phyloP scores from a whole-genome alignment of 2,113 vertebrate species.

The Thamnaconus septentrionalis region DNA sequence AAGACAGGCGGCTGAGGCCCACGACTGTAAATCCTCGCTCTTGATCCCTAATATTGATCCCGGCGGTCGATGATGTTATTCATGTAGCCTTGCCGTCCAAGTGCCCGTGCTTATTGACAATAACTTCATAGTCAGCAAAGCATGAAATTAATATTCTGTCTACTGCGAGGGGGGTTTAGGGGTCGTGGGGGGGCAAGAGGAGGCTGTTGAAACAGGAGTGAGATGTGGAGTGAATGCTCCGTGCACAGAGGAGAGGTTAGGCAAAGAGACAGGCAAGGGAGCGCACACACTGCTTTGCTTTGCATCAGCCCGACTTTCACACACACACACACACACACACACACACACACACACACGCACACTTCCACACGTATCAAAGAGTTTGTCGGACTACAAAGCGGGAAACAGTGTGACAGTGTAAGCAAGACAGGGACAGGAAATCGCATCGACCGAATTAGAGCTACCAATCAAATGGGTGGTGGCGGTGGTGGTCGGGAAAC shows the following conservation, averaged over 20 bases:
- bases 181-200: neutral
- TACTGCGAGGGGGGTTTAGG: slow-evolving; percentile 30
- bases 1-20: slow-evolving; percentile 14
- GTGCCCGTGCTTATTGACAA: slow-evolving; percentile 48
- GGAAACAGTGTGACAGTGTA: slow-evolving; percentile 38
- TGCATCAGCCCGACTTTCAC: slow-evolving; percentile 23
- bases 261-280: slow-evolving; percentile 33
- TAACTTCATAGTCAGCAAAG: slow-evolving; percentile 67
- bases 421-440: slow-evolving; percentile 45
- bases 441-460: slow-evolving; percentile 54
- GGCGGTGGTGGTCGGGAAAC: neutral
- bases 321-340: slow-evolving; percentile 17
- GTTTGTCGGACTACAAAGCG: slow-evolving; percentile 54
- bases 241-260: slow-evolving; percentile 46
- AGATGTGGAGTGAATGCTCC: slow-evolving; percentile 34
- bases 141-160: slow-evolving; percentile 63
- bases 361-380: slow-evolving; percentile 41
- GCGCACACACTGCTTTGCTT: slow-evolving; percentile 16
- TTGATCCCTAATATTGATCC: slow-evolving; percentile 56
- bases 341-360: neutral
- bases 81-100: slow-evolving; percentile 46
- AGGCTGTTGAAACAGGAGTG: slow-evolving; percentile 31
- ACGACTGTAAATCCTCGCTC: slow-evolving; percentile 50
- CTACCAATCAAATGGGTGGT: slow-evolving; percentile 39
- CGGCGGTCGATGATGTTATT: slow-evolving; percentile 57